These are phyloP conservation scores for Cheilosia scutellata DNA, from an alignment of 2,888 invertebrate species.

Conservation along the genomic window DNA sequence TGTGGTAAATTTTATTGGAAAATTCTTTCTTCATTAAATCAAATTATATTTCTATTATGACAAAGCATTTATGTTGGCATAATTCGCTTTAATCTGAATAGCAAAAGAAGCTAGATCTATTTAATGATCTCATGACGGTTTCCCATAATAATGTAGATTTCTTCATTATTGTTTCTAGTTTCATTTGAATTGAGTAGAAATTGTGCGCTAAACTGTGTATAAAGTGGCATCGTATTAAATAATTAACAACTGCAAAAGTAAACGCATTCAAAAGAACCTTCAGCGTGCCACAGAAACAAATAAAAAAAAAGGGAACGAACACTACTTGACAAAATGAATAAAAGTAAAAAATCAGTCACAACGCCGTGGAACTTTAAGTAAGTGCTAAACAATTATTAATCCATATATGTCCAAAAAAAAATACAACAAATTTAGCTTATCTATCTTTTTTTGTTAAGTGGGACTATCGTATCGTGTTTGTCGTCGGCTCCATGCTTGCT, in stretches of 20 bases:
- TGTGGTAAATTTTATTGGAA: conserved; percentile 64
- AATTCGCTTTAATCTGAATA: background rate
- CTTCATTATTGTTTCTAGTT: background rate
- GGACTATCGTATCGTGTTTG: conserved; percentile 17
- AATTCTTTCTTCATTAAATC: conserved; percentile 18
- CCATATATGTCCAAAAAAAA: conserved; percentile 11
- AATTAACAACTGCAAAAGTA: background rate
- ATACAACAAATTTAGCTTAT: conserved; percentile 1
- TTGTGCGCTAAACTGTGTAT: background rate
- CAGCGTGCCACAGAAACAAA: background rate
- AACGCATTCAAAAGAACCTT: background rate
- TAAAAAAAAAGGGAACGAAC: background rate
- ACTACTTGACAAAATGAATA: conserved; percentile 56
- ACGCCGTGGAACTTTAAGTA: conserved; percentile 73
- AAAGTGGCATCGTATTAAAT: conserved; percentile 9
- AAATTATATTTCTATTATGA: background rate
- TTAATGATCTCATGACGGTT: too few relatives aligned
- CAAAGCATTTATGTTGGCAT: background rate
- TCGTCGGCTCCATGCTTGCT: background rate
- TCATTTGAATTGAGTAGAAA: background rate
- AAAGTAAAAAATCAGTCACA: conserved; percentile 45
- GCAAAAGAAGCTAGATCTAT: too few relatives aligned
- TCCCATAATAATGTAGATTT: too few relatives aligned
- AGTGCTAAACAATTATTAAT: conserved; percentile 48
- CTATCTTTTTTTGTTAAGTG: conserved; percentile 12